These are phyloP conservation scores for Gallinago stenura DNA, from an alignment of 2,797 vertebrate genomes.

Conservation along the genomic window DNA sequence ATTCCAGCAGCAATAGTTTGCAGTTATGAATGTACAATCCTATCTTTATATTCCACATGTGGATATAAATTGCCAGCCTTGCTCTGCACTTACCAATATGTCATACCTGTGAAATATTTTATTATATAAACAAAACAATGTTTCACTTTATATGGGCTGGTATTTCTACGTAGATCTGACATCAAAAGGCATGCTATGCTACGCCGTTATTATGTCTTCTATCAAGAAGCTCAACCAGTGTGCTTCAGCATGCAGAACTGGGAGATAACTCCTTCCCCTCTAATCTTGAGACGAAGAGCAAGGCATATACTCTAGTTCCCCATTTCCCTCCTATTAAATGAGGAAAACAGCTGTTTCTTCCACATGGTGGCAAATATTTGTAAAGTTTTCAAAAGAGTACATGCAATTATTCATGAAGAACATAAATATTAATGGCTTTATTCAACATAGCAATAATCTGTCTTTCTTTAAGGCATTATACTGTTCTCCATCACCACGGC, in stretches of 20 bases:
- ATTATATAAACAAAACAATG: constrained; percentile 62
- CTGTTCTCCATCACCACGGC: neutral
- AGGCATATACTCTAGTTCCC: neutral
- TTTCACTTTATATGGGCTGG: constrained; percentile 44
- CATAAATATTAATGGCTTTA: constrained; percentile 17
- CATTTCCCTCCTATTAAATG: neutral
- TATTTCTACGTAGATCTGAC: constrained; percentile 36
- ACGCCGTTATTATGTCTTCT: neutral
- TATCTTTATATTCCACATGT: constrained; percentile 63
- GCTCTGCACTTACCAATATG: constrained; percentile 35
- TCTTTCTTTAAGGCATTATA: constrained; percentile 10
- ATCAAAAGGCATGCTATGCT: neutral
- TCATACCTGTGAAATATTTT: constrained; percentile 66
- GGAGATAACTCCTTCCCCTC: neutral
- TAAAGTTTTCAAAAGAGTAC: neutral
- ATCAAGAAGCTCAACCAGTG: neutral
- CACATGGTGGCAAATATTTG: neutral
- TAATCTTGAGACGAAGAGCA: neutral
- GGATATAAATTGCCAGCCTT: constrained; percentile 62
- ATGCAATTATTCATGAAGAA: constrained; percentile 18
- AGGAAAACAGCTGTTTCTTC: neutral
- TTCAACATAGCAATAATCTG: neutral
- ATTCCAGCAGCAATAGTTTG: constrained; percentile 22
- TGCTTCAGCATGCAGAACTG: neutral
- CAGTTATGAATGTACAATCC: constrained; percentile 29